A percentile compares a stretch with the other conserved stretches of the same genome.
These are phyloP conservation scores for Malacoctenus gilli DNA, from an alignment of 2,797 vertebrate genomes.

Conservation along the genomic window DNA sequence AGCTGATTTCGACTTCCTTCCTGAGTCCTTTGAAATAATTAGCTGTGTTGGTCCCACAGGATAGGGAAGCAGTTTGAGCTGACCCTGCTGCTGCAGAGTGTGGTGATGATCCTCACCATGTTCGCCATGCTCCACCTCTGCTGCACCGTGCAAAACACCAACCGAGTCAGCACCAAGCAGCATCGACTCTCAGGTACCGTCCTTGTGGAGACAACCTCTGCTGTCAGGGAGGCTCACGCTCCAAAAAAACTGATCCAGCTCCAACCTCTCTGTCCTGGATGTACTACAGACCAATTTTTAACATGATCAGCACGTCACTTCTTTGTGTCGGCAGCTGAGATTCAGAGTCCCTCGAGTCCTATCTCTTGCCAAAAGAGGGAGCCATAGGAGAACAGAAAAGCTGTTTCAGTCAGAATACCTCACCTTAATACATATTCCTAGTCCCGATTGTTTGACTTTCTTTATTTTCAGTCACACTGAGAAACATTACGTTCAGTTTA, in stretches of 20 bases:
- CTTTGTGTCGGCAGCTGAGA: slow-evolving; percentile 24
- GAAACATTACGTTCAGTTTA: too few relatives aligned
- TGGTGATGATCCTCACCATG: slow-evolving; percentile 86
- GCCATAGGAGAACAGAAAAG: slow-evolving; percentile 47
- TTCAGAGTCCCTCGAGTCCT: slow-evolving; percentile 17
- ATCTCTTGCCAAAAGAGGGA: slow-evolving; percentile 72
- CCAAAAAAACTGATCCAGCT: too few relatives aligned
- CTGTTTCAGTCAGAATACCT: slow-evolving; percentile 3
- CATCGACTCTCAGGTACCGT: slow-evolving; percentile 82
- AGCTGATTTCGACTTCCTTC: too few relatives aligned
- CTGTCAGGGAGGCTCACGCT: too few relatives aligned
- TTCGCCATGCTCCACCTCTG: slow-evolving; percentile 85
- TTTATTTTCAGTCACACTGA: neutral
- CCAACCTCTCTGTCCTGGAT: neutral
- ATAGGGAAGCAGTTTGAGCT: slow-evolving; percentile 87
- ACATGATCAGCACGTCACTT: neutral
- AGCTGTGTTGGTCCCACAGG: slow-evolving; percentile 61
- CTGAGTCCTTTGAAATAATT: neutral
- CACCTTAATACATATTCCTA: neutral
- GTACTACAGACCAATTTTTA: neutral
- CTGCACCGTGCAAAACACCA: slow-evolving; percentile 79
- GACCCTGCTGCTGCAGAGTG: slow-evolving; percentile 84
- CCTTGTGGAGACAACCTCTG: too few relatives aligned
- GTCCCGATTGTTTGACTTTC: too few relatives aligned
- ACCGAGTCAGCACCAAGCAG: slow-evolving; percentile 81